Evolutionary conservation across 2,113 vertebrate genomes (phyloP), one percentile per base, ranked within the genome.

Genomic region (Atractosteus spatula): DNA sequence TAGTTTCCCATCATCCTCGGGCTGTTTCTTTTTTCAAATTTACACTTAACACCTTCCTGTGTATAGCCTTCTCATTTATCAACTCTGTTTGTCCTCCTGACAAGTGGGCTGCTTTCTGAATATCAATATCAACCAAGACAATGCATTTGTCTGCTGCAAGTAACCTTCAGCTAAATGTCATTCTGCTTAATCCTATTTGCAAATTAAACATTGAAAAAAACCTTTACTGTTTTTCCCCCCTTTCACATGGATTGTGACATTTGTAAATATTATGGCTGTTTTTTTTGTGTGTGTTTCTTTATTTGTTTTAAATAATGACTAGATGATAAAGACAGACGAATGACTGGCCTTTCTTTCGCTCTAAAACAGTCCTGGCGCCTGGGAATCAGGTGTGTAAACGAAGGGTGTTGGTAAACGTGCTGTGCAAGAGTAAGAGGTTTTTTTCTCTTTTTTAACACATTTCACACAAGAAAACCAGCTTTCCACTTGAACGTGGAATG

Each of bases 121-220:
- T 93, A 93, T 91, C 91, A 93, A 93, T 93, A 93, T 91, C 89
- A 89, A 84, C 88, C 89, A 89, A 91, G 91, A 92, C 91, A 92
- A 89, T 88, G 89, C 71, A 42, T 69, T 54, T 74, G 62, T 74
- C 74, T 69, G 72, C 87, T 86, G 87, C 84, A 83, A 86, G 89
- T 93, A 92, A 92, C 91, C 91, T 92, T 93, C 91, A 92, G 89
- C 89, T 93, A 93, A 93, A 93, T 93, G 91, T 91, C 91, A 92
- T 91, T 92, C 91, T 90, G 91, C 91, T 92, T 93, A 93, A 93
- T 93, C 91, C 91, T 92, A 89, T 93, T 92, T 93, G 91, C 91
- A 92, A 93, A 93, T 92, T 93, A 93, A 93, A 93, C 91, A 93
- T 91, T 91, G 90, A 88, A 90, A 29, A 29, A 86, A 91, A 92